Conservation (phyloP, 2,888 invertebrate genomes). For the Diogma glabrata region DNA sequence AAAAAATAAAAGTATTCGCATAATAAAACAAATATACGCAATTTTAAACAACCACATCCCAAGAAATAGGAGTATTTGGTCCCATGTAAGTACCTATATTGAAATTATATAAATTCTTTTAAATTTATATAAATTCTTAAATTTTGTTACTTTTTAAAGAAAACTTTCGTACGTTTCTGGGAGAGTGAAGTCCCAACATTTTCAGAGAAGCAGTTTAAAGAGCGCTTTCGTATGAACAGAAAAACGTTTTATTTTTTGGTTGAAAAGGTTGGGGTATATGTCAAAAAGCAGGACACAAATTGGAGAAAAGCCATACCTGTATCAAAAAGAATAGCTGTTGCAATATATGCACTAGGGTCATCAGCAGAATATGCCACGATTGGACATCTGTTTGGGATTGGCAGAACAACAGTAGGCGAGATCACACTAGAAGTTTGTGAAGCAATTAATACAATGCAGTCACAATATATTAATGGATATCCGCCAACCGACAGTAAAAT, state of each 20-base stretch:
- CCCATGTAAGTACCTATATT: no score
- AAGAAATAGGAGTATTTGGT: no score
- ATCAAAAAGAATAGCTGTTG: slow-evolving; percentile 11
- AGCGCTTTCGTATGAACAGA: not conserved
- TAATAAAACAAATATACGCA: no score
- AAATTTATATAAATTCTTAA: no score
- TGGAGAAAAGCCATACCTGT: slow-evolving; percentile 8
- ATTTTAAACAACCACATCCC: no score
- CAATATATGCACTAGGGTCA: slow-evolving; percentile 12
- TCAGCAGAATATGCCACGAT: slow-evolving; percentile 10
- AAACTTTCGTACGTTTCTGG: not conserved
- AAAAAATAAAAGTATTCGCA: no score
- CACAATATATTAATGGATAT: not conserved
- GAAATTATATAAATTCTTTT: no score
- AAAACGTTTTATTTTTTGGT: not conserved
- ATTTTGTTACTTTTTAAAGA: no score
- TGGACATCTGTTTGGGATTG: slow-evolving; percentile 13
- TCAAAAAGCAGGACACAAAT: not conserved
- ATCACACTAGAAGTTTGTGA: slow-evolving; percentile 10
- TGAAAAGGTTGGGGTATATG: not conserved
- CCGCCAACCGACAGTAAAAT: not conserved
- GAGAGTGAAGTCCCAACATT: not conserved
- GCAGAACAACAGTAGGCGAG: slow-evolving; percentile 15
- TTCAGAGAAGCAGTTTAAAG: not conserved
- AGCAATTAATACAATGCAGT: not conserved